Evolutionary conservation across 2,113 vertebrate species (phyloP).

Genomic region (Craseonycteris thonglongyai): DNA sequence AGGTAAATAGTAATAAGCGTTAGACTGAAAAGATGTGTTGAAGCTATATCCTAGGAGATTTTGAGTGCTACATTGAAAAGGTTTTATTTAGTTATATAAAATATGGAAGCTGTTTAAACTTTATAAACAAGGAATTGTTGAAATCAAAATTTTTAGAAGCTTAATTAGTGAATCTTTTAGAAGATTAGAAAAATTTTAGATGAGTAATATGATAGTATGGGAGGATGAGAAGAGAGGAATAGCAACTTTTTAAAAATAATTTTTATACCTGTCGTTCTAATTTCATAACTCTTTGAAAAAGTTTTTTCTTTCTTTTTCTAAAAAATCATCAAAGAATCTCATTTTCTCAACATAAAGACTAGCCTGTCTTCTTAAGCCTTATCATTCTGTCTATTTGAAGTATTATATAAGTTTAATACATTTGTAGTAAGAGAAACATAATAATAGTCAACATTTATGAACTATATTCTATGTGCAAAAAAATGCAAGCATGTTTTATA

Average conservation of each 20-base stretch:
- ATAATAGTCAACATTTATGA: background rate
- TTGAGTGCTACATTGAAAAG: background rate
- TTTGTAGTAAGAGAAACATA: background rate
- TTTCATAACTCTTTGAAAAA: background rate
- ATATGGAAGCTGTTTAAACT: background rate
- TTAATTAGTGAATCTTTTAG: background rate
- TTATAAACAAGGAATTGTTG: background rate
- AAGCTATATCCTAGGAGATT: background rate
- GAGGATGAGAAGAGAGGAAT: background rate
- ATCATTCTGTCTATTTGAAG: background rate
- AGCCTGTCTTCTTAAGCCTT: background rate
- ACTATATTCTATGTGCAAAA: background rate
- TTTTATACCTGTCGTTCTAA: background rate
- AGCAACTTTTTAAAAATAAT: background rate
- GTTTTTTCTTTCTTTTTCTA: background rate
- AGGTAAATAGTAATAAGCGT: background rate
- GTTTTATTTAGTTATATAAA: background rate
- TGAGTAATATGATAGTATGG: background rate
- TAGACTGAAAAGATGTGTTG: background rate
- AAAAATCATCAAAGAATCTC: background rate
- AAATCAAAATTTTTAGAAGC: background rate
- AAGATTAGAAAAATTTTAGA: background rate
- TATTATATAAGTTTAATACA: background rate
- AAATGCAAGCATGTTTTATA: background rate
- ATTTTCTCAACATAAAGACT: background rate